Evolutionary conservation across 2,888 invertebrate species (phyloP), one percentile per base, ranked within the genome.

Genomic region (Celastrina argiolus): DNA sequence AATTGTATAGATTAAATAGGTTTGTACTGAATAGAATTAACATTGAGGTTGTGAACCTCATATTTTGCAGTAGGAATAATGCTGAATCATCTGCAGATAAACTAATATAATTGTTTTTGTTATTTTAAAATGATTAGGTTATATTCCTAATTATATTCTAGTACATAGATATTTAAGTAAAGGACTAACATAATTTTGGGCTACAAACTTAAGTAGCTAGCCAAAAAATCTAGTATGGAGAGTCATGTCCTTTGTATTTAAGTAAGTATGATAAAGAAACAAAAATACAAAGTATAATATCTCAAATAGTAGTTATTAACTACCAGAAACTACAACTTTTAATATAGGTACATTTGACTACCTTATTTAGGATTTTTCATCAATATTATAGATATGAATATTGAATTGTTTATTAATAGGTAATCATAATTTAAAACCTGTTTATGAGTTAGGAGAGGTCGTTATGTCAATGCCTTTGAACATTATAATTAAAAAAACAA

Each of bases 331-430:
- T 26, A 14, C 41, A 63, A 63, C 22, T 12, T 22, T 6, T 26
- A 26, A 63, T 63, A n/a, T 41, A n/a, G n/a, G n/a, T n/a, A 31
- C 31, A 31, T 31, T 63, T 41, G 42, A 6, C 8, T 41, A 7
- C 14, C n/a, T n/a, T 26, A 8, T 42, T 22, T 63, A 26, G 28
- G 36, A 41, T 63, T 63, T 41, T 39, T 41, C 63, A 63, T 41
- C 14, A 59, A 16, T 59, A 31, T 16, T 14, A 28, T 42, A 63
- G n/a, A 10, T 41, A 41, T 22, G 42, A 63, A 41, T 63, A 7
- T 31, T 31, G 2, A 31, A 36, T 36, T 36, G 36, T 36, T 8
- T 36, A 22, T 18, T 14, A 51, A 51, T 22, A 26, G 51, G 12
- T 51, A 22, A 12, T 51, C 22, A 51, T 51, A 51, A 51, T 51